Base-by-base conservation (phyloP, 2,113 vertebrate genomes). In the Paradoxurus hermaphroditus region DNA sequence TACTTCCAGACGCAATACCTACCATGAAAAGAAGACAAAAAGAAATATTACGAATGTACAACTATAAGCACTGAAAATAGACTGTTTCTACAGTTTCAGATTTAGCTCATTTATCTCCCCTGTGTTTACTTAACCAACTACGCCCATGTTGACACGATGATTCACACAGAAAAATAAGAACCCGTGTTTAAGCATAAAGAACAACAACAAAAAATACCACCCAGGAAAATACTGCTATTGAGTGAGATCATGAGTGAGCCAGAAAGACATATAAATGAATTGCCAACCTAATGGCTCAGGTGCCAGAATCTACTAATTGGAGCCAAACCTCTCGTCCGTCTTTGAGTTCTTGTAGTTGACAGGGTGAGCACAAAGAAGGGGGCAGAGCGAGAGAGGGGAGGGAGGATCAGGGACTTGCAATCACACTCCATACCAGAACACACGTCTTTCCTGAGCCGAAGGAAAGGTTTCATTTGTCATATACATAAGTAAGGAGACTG, bases 81-180 rank as follows among this genome's bases (percentile, higher is more conserved):
- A 96, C 51, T 75, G 59, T 91, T 87, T 91, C 91, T 92, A 86
- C 85, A 94, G 39, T 85, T 87, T 93, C 34, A 39, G 82, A 75
- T 94, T 95, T 49, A 92, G 75, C 62, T 78, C 46, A 11, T 68
- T 77, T 81, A 91, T 93, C 91, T 96, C 87, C n/a, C 83, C 78
- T 72, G 44, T 86, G 49, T 78, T 97, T 78, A 79, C 70, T 36
- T 90, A 95, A 68, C 90, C 67, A 78, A 46, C 96, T 96, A 90
- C 97, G 96, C 98, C 97, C 95, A 83, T 94, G 88, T 96, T 97
- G 95, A 96, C 83, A 91, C 21, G 95, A 90, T 96, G 97, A 97
- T 93, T 97, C 97, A 97, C 39, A 91, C 73, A 94, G 79, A 73
- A 96, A 97, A 96, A 78, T 62, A 91, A 95, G 92, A 96, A 86